Conservation (phyloP, 2,113 vertebrate genomes). For the Ctenomys sociabilis region DNA sequence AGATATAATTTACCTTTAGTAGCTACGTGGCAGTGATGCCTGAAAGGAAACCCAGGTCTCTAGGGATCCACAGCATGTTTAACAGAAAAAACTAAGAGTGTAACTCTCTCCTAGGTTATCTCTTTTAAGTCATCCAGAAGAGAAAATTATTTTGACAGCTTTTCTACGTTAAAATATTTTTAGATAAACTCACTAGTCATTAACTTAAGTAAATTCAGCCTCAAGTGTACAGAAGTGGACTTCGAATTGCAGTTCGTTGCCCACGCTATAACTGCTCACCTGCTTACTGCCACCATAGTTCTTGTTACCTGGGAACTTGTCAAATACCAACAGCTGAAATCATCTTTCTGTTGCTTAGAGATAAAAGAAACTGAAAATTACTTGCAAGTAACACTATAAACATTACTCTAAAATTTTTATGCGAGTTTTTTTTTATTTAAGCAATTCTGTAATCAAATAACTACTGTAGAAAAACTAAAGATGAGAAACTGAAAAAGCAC, state of each 20-base stretch:
- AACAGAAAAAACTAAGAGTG: not conserved
- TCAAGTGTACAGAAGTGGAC: not conserved
- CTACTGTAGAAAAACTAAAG: not conserved
- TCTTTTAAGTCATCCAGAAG: not conserved
- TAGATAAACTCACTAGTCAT: not conserved
- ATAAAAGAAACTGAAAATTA: conserved; percentile 48
- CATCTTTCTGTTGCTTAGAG: not conserved
- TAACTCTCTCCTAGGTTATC: not conserved
- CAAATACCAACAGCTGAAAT: not conserved
- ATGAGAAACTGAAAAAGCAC: conserved; percentile 22
- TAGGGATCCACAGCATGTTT: not conserved
- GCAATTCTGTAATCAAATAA: conserved; percentile 44
- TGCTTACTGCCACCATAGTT: not conserved
- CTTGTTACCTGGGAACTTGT: not conserved
- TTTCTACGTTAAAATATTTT: conserved; percentile 16
- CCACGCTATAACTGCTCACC: not conserved
- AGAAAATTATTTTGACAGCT: not conserved
- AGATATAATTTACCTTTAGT: conserved; percentile 19
- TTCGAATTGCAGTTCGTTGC: not conserved
- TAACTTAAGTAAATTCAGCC: not conserved
- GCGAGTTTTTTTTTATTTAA: not conserved
- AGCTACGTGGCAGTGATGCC: not conserved
- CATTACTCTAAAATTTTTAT: conserved; percentile 19
- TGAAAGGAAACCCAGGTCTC: conserved; percentile 4
- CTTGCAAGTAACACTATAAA: conserved; percentile 40